Evolutionary conservation across 1,140 invertebrate species (phyloP).

Genomic region (Chironomus tepperi): DNA sequence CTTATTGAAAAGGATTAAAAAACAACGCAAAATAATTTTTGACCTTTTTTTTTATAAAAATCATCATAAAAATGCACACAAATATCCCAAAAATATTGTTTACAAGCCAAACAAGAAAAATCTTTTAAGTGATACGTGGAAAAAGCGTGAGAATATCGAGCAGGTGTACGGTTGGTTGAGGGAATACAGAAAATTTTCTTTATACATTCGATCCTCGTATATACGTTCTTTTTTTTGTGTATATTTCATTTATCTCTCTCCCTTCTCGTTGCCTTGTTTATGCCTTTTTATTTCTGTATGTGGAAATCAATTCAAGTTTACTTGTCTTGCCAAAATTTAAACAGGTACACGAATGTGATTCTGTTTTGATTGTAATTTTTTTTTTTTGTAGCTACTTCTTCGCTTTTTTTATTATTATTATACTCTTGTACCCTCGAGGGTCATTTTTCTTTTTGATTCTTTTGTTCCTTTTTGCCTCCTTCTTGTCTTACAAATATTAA

Average conservation of each 20-base stretch:
- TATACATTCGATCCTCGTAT: background rate
- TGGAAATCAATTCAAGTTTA: slow-evolving; percentile 2
- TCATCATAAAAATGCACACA: background rate
- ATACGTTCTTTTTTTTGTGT: too few relatives aligned
- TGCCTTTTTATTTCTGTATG: background rate
- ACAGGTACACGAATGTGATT: background rate
- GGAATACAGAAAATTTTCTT: background rate
- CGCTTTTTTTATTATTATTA: background rate
- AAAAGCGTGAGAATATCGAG: slow-evolving; percentile 7
- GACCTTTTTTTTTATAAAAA: background rate
- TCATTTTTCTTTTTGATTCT: background rate
- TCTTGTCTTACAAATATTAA: too few relatives aligned
- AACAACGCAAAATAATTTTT: too few relatives aligned
- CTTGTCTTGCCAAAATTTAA: slow-evolving; percentile 7
- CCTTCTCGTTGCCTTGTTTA: background rate
- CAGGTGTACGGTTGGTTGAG: background rate
- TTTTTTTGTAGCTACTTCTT: background rate
- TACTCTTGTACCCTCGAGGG: background rate
- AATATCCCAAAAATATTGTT: background rate
- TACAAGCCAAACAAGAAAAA: slow-evolving; percentile 13
- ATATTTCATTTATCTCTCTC: background rate
- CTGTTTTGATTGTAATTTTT: background rate
- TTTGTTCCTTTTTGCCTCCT: too few relatives aligned
- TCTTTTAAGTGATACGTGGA: slow-evolving; percentile 13
- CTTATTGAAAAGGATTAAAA: too few relatives aligned